phyloP scores from a whole-genome alignment of 2,113 vertebrate genomes.

The Physeter macrocephalus region DNA sequence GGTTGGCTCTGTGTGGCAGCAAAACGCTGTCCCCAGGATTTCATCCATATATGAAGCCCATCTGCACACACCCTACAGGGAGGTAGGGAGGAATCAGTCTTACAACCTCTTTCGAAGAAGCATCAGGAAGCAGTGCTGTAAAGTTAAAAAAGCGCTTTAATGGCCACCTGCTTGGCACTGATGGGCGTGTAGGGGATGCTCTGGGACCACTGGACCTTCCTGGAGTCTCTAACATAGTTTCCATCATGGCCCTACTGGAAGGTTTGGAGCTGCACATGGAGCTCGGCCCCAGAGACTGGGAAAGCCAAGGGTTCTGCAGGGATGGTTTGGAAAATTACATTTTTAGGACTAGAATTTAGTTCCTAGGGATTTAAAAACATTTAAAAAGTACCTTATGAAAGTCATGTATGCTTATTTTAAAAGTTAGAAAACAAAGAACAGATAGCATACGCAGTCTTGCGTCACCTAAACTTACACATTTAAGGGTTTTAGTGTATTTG shows the following conservation, averaged over 20 bases:
- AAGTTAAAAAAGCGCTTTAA: background rate
- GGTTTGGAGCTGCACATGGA: background rate
- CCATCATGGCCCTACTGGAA: background rate
- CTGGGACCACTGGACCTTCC: background rate
- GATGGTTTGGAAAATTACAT: background rate
- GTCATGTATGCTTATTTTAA: background rate
- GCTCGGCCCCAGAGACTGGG: background rate
- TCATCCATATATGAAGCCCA: background rate
- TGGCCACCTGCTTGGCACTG: background rate
- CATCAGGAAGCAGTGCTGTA: background rate
- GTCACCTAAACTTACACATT: background rate
- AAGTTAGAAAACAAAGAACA: background rate
- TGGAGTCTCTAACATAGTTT: background rate
- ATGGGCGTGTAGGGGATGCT: fast-evolving
- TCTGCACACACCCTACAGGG: background rate
- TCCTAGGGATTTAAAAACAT: background rate
- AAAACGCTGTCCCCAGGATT: background rate
- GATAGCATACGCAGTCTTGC: background rate
- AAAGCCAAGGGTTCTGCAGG: background rate
- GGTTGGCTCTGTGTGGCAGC: background rate
- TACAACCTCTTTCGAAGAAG: background rate
- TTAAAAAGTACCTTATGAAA: background rate
- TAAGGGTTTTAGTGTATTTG: background rate
- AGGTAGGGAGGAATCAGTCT: background rate
- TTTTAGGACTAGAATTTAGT: background rate